phyloP scores from a whole-genome alignment of 2,888 invertebrate genomes.

The Incurvaria masculella region DNA sequence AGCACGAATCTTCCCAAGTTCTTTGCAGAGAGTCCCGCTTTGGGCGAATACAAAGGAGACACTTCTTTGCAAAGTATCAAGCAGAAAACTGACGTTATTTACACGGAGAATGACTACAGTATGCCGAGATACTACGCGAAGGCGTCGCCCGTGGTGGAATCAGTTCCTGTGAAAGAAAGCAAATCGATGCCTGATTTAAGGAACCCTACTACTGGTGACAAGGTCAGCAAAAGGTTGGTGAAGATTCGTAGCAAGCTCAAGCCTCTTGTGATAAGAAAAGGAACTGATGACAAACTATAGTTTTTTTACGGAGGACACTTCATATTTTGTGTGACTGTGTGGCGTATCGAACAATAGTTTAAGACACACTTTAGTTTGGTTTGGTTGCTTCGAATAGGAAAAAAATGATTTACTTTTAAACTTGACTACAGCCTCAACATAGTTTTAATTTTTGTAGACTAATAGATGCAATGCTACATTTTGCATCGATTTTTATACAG shows the following conservation, averaged over 20 bases:
- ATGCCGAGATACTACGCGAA: slow-evolving; percentile 62
- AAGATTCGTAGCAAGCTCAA: slow-evolving; percentile 44
- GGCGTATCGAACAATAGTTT: too few relatives aligned
- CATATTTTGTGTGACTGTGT: too few relatives aligned
- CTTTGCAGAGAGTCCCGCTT: slow-evolving; percentile 39
- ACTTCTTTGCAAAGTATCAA: slow-evolving; percentile 46
- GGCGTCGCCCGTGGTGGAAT: slow-evolving; percentile 28
- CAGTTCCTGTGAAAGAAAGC: slow-evolving; percentile 37
- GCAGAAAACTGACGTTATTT: slow-evolving; percentile 49
- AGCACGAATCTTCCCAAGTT: slow-evolving; percentile 47
- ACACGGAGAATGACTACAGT: slow-evolving; percentile 53
- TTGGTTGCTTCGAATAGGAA: too few relatives aligned
- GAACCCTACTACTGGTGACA: slow-evolving; percentile 29
- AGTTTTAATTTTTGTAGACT: too few relatives aligned
- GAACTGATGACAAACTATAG: slow-evolving; percentile 33
- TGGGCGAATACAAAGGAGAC: slow-evolving; percentile 42
- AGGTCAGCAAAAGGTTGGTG: slow-evolving; percentile 43
- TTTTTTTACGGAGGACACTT: too few relatives aligned
- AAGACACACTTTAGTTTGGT: too few relatives aligned
- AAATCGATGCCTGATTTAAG: slow-evolving; percentile 52
- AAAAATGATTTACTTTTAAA: too few relatives aligned
- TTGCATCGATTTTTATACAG: too few relatives aligned
- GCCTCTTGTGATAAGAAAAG: slow-evolving; percentile 46
- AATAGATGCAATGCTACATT: too few relatives aligned
- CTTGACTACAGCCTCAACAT: too few relatives aligned